These are phyloP conservation scores for Tholera decimalis DNA, from an alignment of 2,888 invertebrate species.

Conservation along the genomic window DNA sequence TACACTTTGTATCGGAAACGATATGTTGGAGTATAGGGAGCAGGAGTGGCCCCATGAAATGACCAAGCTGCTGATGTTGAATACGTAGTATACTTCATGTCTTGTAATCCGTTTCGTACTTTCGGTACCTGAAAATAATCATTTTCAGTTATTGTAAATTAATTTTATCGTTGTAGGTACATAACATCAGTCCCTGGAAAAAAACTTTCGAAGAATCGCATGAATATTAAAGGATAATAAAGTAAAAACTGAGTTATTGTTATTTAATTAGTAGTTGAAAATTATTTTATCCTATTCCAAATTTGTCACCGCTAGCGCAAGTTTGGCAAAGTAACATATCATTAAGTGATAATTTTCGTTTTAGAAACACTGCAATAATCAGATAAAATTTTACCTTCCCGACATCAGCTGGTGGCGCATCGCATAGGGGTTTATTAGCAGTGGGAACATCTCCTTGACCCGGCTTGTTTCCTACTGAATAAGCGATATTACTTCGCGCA, in stretches of 20 bases:
- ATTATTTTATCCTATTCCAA: background rate
- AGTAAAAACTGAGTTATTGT: no score
- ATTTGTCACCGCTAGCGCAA: background rate
- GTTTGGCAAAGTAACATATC: background rate
- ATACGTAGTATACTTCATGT: slow-evolving; percentile 80
- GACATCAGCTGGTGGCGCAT: slow-evolving; percentile 45
- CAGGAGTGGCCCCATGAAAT: slow-evolving; percentile 78
- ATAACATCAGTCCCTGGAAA: background rate
- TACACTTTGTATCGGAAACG: slow-evolving; percentile 39
- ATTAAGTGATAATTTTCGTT: background rate
- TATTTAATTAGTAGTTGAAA: background rate
- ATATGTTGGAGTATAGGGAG: slow-evolving; percentile 53
- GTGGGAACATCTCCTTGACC: slow-evolving; percentile 77
- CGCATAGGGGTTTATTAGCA: slow-evolving; percentile 64
- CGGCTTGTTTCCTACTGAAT: slow-evolving; percentile 63
- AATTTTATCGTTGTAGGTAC: background rate
- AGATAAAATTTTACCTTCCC: slow-evolving; percentile 63
- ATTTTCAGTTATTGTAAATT: background rate
- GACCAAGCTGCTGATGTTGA: slow-evolving; percentile 82
- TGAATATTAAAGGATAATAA: background rate
- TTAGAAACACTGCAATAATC: background rate
- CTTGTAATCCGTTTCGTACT: slow-evolving; percentile 85
- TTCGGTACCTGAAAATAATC: slow-evolving; percentile 66
- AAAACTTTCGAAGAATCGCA: background rate
- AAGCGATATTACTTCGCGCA: slow-evolving; percentile 54